These are phyloP conservation scores for Gouania willdenowi DNA, from an alignment of 2,797 vertebrate genomes.

Conservation along the genomic window DNA sequence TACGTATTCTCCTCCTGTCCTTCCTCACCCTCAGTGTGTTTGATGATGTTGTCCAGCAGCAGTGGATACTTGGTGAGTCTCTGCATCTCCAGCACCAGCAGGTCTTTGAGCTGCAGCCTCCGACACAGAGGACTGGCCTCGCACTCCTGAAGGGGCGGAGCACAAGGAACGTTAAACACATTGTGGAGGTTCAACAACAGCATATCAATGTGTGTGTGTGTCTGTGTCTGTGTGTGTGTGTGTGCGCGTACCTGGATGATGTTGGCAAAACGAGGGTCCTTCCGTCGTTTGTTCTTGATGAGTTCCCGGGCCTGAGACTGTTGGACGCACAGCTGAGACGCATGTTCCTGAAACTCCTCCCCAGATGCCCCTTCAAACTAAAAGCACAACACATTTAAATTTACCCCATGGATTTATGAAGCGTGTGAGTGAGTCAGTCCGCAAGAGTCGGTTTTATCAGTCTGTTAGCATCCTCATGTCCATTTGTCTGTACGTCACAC, in stretches of 20 bases:
- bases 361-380: conserved; percentile 86
- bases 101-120: conserved; percentile 88
- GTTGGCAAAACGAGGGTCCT: conserved; percentile 86
- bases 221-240: not conserved
- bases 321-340: conserved; percentile 85
- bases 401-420: too few species aligned
- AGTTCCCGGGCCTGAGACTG: conserved; percentile 87
- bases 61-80: conserved; percentile 95
- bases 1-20: too few species aligned
- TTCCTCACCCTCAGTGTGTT: conserved; percentile 83
- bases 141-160: conserved; percentile 84
- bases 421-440: too few species aligned
- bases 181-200: too few species aligned
- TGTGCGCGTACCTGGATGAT: conserved; percentile 82
- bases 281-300: conserved; percentile 90
- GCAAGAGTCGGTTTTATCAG: too few species aligned
- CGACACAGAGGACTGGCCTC: conserved; percentile 90
- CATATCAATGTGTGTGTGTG: not conserved
- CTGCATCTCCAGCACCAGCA: conserved; percentile 93
- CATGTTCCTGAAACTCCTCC: conserved; percentile 86
- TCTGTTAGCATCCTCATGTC: too few species aligned
- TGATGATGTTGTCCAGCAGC: conserved; percentile 94
- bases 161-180: too few species aligned
- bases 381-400: rapidly evolving
- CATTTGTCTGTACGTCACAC: too few species aligned